Conservation (phyloP, 2,888 invertebrate species). For the Ophraella communa region DNA sequence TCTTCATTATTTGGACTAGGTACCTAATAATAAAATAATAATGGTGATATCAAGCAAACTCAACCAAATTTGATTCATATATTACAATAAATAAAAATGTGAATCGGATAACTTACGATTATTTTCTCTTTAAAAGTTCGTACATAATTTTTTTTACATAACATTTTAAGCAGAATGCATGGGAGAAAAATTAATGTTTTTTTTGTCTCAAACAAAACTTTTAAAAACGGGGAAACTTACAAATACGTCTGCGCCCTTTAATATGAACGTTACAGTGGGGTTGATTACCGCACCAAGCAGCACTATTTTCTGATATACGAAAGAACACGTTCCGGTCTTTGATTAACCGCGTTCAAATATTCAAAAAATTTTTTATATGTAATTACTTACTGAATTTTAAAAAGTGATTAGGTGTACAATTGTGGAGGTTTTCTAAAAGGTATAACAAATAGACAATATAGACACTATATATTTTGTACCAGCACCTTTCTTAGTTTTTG, state of each 20-base stretch:
- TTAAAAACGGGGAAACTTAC: neutral
- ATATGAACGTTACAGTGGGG: slow-evolving; percentile 8
- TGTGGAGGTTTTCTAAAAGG: slow-evolving; percentile 1
- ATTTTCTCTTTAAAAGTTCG: no score
- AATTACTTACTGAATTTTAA: neutral
- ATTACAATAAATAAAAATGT: no score
- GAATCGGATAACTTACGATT: no score
- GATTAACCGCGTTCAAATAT: slow-evolving; percentile 25
- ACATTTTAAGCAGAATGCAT: neutral
- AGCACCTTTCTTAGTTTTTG: neutral
- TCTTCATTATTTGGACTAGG: no score
- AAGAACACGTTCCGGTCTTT: slow-evolving; percentile 21
- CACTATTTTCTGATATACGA: slow-evolving; percentile 20
- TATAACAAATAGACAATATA: neutral
- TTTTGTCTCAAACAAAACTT: slow-evolving; percentile 8
- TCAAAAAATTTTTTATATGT: neutral
- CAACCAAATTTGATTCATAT: no score
- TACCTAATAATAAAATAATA: no score
- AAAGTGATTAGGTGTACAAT: neutral
- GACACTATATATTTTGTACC: neutral
- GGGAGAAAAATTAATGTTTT: no score
- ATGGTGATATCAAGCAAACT: no score
- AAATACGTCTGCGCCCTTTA: slow-evolving; percentile 20
- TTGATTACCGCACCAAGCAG: slow-evolving; percentile 15
- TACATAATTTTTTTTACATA: no score